Conservation (phyloP, 2,888 invertebrate species). For the Ecdyonurus torrentis region DNA sequence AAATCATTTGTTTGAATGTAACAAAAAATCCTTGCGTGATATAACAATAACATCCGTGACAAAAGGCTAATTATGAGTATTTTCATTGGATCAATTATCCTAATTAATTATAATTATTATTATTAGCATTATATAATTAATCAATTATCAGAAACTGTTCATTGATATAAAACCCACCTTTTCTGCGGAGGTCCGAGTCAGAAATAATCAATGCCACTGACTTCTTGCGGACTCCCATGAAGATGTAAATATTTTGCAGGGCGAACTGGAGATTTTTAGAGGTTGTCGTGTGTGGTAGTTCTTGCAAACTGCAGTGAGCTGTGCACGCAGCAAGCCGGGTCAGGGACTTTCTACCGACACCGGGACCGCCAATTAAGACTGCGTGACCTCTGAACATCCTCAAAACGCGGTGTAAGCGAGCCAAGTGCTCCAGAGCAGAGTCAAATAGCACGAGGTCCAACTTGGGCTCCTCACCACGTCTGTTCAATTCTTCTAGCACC, state of each 20-base stretch:
- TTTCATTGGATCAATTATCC: too few species aligned
- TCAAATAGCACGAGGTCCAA: constrained; percentile 77
- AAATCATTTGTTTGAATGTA: too few species aligned
- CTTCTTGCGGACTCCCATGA: neutral
- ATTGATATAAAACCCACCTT: too few species aligned
- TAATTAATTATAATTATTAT: too few species aligned
- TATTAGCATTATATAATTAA: too few species aligned
- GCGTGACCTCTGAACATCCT: constrained; percentile 72
- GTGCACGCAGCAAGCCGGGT: constrained; percentile 67
- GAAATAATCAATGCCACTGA: neutral
- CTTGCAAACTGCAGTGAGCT: constrained; percentile 28
- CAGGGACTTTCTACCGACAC: constrained; percentile 73
- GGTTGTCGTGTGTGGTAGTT: neutral
- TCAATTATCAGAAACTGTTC: too few species aligned
- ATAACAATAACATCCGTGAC: too few species aligned
- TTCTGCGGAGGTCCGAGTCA: neutral
- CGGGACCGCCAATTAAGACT: constrained; percentile 74
- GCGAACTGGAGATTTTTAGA: neutral
- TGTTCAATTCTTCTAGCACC: constrained; percentile 71
- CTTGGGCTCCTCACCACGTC: constrained; percentile 40
- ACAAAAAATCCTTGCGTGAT: too few species aligned
- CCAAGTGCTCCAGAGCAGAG: constrained; percentile 81
- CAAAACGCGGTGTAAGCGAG: constrained; percentile 67
- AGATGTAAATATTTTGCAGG: neutral
- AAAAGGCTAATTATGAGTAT: too few species aligned